phyloP scores from a whole-genome alignment of 2,888 invertebrate genomes.

The Erpobdella octoculata region DNA sequence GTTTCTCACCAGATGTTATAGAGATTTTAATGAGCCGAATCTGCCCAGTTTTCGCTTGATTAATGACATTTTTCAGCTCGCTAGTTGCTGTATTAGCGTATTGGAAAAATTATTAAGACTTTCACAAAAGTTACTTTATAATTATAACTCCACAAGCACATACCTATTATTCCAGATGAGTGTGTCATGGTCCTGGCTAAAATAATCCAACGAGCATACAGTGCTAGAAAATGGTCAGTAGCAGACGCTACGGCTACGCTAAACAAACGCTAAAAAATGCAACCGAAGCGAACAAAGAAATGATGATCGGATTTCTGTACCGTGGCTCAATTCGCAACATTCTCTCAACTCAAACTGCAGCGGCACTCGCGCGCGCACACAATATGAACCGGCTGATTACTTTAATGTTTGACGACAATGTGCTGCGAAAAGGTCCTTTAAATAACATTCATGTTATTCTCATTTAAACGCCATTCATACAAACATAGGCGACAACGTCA shows the following conservation, averaged over 20 bases:
- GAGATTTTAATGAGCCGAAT: slow-evolving; percentile 10
- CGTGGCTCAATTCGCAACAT: background rate
- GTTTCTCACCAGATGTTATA: background rate
- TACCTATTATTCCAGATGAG: slow-evolving; percentile 12
- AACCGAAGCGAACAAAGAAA: background rate
- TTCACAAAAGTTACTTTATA: background rate
- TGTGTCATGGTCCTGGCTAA: slow-evolving; percentile 12
- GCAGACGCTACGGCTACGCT: too few species aligned
- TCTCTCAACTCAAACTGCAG: too few species aligned
- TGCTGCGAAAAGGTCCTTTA: too few species aligned
- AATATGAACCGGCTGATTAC: too few species aligned
- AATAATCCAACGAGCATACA: background rate
- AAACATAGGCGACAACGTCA: too few species aligned
- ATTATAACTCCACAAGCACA: background rate
- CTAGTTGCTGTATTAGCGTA: slow-evolving; percentile 6
- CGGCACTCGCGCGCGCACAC: too few species aligned
- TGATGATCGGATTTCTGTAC: background rate
- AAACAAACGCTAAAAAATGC: background rate
- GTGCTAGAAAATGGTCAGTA: too few species aligned
- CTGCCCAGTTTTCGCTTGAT: slow-evolving; percentile 2
- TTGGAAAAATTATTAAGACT: background rate
- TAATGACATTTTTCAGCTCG: slow-evolving; percentile 17
- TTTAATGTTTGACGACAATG: too few species aligned
- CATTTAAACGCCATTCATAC: too few species aligned
- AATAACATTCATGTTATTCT: too few species aligned